These are phyloP conservation scores for Hecatera dysodea DNA, from an alignment of 2,888 invertebrate species.

Conservation along the genomic window DNA sequence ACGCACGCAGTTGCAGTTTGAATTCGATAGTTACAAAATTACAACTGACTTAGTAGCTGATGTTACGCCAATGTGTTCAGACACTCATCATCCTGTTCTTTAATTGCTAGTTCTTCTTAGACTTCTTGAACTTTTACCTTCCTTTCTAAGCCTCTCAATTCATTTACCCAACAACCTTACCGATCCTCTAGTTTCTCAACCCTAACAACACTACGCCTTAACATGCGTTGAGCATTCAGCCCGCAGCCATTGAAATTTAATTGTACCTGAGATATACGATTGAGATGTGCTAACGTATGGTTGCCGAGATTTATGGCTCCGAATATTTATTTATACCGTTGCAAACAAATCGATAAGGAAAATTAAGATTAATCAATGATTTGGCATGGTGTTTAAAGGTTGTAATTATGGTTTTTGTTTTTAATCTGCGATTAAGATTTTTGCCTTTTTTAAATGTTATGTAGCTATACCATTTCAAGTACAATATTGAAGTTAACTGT, in stretches of 20 bases:
- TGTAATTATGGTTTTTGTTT: conserved; percentile 8
- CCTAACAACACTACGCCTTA: conserved; percentile 56
- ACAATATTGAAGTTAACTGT: too few species aligned
- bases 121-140: not conserved
- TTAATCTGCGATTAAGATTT: not conserved
- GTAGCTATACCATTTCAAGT: too few species aligned
- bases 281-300: conserved; percentile 75
- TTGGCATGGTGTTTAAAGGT: not conserved
- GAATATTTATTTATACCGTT: conserved; percentile 51
- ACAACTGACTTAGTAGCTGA: not conserved
- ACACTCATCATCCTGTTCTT: not conserved
- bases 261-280: conserved; percentile 75
- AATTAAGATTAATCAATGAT: conserved; percentile 51
- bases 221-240: conserved; percentile 64
- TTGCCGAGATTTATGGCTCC: conserved; percentile 34
- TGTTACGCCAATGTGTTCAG: too few species aligned
- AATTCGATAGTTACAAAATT: not conserved
- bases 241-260: conserved; percentile 71
- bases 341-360: conserved; percentile 33
- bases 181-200: conserved; percentile 22
- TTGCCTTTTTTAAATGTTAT: not conserved
- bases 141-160: not conserved
- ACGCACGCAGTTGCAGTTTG: not conserved
- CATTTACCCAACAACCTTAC: not conserved
- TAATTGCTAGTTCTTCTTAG: not conserved